phyloP scores from a whole-genome alignment of 1,140 invertebrate genomes.

The Thalassaphorura encarpata region DNA sequence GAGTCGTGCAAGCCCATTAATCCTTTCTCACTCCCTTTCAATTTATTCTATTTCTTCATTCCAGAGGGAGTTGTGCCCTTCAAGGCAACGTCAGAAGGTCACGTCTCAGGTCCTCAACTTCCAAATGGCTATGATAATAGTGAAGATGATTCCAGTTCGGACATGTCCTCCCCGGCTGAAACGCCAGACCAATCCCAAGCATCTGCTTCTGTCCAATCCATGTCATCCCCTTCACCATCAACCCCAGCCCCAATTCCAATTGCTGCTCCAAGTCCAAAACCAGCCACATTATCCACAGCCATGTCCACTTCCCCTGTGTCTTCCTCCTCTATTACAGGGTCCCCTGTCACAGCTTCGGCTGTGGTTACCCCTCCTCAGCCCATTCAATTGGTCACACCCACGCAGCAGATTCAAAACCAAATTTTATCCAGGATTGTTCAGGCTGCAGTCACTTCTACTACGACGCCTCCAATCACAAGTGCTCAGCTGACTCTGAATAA shows the following conservation, averaged over 20 bases:
- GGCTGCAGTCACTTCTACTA: conserved; percentile 6
- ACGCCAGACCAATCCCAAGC: conserved; percentile 26
- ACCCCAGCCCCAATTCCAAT: conserved; percentile 45
- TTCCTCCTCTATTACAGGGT: conserved; percentile 10
- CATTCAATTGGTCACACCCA: background rate
- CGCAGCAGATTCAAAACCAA: conserved; percentile 15
- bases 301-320: conserved; percentile 6
- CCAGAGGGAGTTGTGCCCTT: conserved; percentile 79
- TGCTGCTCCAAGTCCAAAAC: conserved; percentile 38
- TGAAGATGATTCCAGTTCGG: conserved; percentile 77
- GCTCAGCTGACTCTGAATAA: conserved; percentile 6
- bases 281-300: conserved; percentile 8
- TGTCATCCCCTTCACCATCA: conserved; percentile 28
- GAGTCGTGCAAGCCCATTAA: too few relatives aligned
- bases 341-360: conserved; percentile 40
- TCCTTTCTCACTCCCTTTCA: too few relatives aligned
- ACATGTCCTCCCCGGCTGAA: conserved; percentile 38
- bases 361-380: conserved; percentile 35
- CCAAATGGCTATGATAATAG: conserved; percentile 70
- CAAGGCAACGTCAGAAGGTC: conserved; percentile 77
- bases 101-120: conserved; percentile 66
- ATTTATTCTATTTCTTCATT: too few relatives aligned
- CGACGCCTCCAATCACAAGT: conserved; percentile 8
- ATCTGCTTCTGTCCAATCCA: conserved; percentile 41
- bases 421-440: conserved; percentile 1